phyloP scores from a whole-genome alignment of 2,113 vertebrate genomes.

The Monarcha castaneiventris region DNA sequence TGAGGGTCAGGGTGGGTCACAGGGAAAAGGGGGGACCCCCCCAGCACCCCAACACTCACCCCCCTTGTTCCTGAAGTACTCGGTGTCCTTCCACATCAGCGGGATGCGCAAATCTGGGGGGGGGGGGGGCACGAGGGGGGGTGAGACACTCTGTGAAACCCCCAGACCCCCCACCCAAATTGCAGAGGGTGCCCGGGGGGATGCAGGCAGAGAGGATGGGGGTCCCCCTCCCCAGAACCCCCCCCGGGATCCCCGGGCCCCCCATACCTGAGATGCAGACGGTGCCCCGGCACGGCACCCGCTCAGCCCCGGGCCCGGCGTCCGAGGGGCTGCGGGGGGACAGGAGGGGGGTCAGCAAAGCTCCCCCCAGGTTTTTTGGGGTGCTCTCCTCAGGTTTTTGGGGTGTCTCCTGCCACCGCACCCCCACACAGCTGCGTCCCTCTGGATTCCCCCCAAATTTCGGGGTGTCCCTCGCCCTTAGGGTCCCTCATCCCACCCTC shows the following conservation, averaged over 20 bases:
- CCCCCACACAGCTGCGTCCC: not conserved
- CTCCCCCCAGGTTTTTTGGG: not conserved
- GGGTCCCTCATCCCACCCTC: not conserved
- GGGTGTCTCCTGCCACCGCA: not conserved
- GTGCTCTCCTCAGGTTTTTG: not conserved
- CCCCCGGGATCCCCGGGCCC: not conserved
- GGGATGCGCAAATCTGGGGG: too few species aligned
- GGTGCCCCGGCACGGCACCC: constrained; percentile 84
- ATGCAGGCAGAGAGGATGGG: not conserved
- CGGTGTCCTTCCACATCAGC: too few species aligned
- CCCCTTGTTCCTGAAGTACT: too few species aligned
- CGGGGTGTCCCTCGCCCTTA: not conserved
- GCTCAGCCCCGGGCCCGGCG: constrained; percentile 73
- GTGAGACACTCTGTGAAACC: too few species aligned
- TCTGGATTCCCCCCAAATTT: not conserved
- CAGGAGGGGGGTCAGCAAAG: not conserved
- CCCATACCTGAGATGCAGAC: constrained; percentile 85
- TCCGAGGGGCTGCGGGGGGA: constrained; percentile 81
- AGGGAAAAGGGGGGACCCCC: too few species aligned
- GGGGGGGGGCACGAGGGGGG: too few species aligned
- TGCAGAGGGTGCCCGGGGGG: too few species aligned
- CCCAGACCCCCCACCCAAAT: too few species aligned
- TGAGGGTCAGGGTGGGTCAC: too few species aligned
- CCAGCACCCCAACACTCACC: too few species aligned
- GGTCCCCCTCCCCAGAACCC: not conserved